Percentiles rank a stretch among this genome's conserved stretches.
Conservation (phyloP, 2,888 invertebrate species). For the Achlya flavicornis region DNA sequence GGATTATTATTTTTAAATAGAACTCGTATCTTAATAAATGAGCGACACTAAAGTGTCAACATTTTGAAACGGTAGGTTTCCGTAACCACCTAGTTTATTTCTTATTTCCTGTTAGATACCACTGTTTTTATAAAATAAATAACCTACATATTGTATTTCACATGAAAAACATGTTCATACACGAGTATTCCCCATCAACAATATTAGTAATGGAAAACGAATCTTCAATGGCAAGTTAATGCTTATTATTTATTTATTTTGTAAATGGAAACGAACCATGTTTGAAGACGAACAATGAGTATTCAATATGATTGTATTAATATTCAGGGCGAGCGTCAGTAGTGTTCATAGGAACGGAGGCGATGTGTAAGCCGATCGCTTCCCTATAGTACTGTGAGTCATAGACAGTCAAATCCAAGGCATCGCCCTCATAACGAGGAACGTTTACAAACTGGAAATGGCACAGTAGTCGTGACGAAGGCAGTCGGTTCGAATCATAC, state of each 20-base stretch:
- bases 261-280: slow-evolving; percentile 20
- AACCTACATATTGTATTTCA: not conserved
- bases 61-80: not conserved
- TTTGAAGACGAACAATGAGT: slow-evolving; percentile 31
- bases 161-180: not conserved
- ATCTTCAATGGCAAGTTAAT: not conserved
- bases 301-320: slow-evolving; percentile 40
- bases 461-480: too few relatives aligned
- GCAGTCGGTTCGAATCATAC: too few relatives aligned
- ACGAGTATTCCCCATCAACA: not conserved
- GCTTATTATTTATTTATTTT: not conserved
- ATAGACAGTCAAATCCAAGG: slow-evolving; percentile 40
- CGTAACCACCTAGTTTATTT: not conserved
- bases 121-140: not conserved
- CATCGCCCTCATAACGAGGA: slow-evolving; percentile 27
- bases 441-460: slow-evolving; percentile 12
- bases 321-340: slow-evolving; percentile 60
- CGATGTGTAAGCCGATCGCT: slow-evolving; percentile 46
- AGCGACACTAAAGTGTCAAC: not conserved
- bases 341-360: slow-evolving; percentile 51
- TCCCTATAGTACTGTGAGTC: slow-evolving; percentile 56
- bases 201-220: slow-evolving; percentile 1
- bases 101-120: not conserved
- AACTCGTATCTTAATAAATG: not conserved
- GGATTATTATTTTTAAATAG: not conserved